Base-by-base conservation (phyloP, 2,888 invertebrate species). In the Apamea monoglypha region DNA sequence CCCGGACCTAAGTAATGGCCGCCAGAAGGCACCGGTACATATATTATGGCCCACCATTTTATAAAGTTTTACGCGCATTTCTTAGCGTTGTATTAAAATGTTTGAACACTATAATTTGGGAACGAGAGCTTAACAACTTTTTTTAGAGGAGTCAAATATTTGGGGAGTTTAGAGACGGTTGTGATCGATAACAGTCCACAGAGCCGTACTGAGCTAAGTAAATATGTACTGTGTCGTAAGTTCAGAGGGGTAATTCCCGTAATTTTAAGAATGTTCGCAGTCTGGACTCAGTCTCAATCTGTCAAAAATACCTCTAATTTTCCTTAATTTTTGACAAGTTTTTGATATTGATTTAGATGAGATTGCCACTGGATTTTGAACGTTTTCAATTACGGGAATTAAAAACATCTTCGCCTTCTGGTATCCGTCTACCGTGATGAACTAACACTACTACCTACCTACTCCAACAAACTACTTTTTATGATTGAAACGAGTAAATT, bases 21-120 rank as follows among this genome's bases (percentile, higher is more conserved):
- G 95, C 96, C 96, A 96, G 96, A 88, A 96, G 96, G 96, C 96
- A 96, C 91, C 91, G 93, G 93, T 94, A 95, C 95, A 95, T 96
- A 95, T 96, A 95, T 95, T 96, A 96, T 93, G 90, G 91, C 90
- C 92, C 91, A 85, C 92, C 92, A 92, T 94, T 95, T 96, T 96
- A 93, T 94, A 95, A 84, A 95, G 93, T 94, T 96, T 96, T 95
- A 96, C 95, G 94, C 95, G 95, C 95, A 95, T 94, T 96, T 96
- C 95, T 95, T 95, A 94, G 94, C 94, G 94, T 93, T 94, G 94
- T 95, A 96, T 96, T 96, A 96, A 95, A 96, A 94, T 92, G 91
- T 92, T 94, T 95, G 95, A 96, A 95, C 96, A 96, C 96, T 96
- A 95, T 97, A 96, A 97, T 96, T 96, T 94, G 92, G 93, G 88